These are phyloP conservation scores for Peribatodes rhomboidaria DNA, from an alignment of 2,888 invertebrate species.

Conservation along the genomic window DNA sequence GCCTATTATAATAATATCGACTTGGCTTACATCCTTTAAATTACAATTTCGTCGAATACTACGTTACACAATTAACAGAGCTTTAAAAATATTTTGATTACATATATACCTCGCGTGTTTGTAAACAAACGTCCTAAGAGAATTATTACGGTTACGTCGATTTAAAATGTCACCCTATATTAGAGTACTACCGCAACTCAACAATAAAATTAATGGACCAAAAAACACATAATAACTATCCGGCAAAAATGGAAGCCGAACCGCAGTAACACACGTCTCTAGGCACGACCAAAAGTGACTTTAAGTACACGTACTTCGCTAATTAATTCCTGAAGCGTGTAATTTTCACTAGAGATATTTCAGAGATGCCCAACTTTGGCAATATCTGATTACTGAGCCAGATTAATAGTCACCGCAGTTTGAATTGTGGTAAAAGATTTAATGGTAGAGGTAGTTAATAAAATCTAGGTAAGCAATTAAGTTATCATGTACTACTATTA, in stretches of 20 bases:
- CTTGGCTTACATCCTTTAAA: too few relatives aligned
- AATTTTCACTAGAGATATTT: constrained; percentile 50
- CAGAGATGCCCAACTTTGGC: constrained; percentile 45
- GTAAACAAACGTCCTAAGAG: too few relatives aligned
- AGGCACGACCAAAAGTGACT: constrained; percentile 47
- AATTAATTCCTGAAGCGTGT: constrained; percentile 55
- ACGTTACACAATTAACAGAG: too few relatives aligned
- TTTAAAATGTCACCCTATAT: too few relatives aligned
- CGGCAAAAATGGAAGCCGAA: not conserved
- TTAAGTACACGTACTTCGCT: constrained; percentile 50
- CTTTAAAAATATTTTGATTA: too few relatives aligned
- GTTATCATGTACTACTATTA: not conserved
- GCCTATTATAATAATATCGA: too few relatives aligned
- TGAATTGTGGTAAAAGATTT: constrained; percentile 10
- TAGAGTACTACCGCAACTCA: too few relatives aligned
- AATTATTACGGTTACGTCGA: too few relatives aligned
- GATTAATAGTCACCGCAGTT: constrained; percentile 37
- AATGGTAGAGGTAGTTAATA: constrained; percentile 4
- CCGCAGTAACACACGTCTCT: constrained; percentile 10
- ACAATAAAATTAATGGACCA: too few relatives aligned
- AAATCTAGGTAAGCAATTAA: not conserved
- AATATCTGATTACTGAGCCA: constrained; percentile 45
- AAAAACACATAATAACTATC: too few relatives aligned
- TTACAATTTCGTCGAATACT: too few relatives aligned
- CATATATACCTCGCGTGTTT: too few relatives aligned